Evolutionary conservation across 2,888 invertebrate genomes (phyloP).

Genomic region (Zonitis immaculata): DNA sequence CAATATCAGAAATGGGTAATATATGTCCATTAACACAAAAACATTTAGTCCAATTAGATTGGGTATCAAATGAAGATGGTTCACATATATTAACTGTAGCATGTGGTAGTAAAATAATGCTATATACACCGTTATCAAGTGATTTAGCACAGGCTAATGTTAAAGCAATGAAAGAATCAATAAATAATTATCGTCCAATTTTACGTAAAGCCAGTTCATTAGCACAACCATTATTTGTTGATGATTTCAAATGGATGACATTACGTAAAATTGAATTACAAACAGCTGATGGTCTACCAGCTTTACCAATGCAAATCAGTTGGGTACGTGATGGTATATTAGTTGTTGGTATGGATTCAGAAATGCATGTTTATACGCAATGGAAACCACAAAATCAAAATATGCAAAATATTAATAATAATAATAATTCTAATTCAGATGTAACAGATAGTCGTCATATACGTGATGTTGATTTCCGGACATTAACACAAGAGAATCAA

Average conservation of each 20-base stretch:
- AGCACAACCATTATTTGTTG: constrained; percentile 82
- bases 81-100: constrained; percentile 96
- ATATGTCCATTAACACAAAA: constrained; percentile 88
- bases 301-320: constrained; percentile 96
- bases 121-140: constrained; percentile 91
- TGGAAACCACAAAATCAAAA: constrained; percentile 73
- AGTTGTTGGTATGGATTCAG: constrained; percentile 99
- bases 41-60: constrained; percentile 92
- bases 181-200: constrained; percentile 77
- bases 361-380: constrained; percentile 99
- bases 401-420: constrained; percentile 50
- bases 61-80: constrained; percentile 99
- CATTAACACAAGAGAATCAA: constrained; percentile 64
- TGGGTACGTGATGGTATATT: constrained; percentile 97
- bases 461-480: constrained; percentile 65
- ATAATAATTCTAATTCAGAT: constrained; percentile 34
- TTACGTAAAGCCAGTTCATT: constrained; percentile 87
- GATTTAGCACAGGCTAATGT: constrained; percentile 93
- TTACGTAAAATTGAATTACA: constrained; percentile 82
- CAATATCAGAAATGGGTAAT: constrained; percentile 87
- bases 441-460: constrained; percentile 54
- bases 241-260: constrained; percentile 96
- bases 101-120: constrained; percentile 85
- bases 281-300: constrained; percentile 93
- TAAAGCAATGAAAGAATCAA: constrained; percentile 67